Evolutionary conservation across 2,113 vertebrate species (phyloP), one percentile per base, ranked within the genome.

Genomic region (Rhagologus leucostigma): DNA sequence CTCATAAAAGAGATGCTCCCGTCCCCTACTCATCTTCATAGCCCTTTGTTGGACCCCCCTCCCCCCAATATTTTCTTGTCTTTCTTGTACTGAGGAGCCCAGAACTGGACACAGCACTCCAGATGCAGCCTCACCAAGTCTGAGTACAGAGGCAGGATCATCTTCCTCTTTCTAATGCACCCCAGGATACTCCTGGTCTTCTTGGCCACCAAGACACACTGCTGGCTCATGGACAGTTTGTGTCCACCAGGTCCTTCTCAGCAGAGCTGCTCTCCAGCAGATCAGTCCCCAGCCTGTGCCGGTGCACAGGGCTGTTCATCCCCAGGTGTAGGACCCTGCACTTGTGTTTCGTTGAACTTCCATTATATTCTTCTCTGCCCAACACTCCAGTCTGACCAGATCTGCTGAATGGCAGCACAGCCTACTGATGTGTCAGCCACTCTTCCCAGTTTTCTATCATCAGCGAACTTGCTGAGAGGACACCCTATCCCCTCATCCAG

Each of bases 251-350:
- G n/a, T 41, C 35, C 35, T 79, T 55, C 42, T 37, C 7, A 1
- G 21, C 26, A 67, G 64, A 30, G 49, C 23, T 52, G 27, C 37
- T n/a, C 39, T 39, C 29, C 39, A 67, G 37, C 46, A 74, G 23
- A 16, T 24, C 37, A 65, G 33, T 6, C 37, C 22, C 52, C 35
- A 74, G 37, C 23, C 18, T 52, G 12, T 46, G 19, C 52, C 24
- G 4, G 16, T 24, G 33, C 37, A 20, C 1, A 0, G 15, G 11
- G 7, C 1, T 60, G 24, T 6, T n/a, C 19, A 17, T 39, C 13
- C 9, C 16, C 60, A 46, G 20, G 46, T 39, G 24, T 13, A 68
- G 60, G 37, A 46, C 13, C 13, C 26, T 74, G 23, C 19, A 39
- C 39, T 52, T 52, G 37, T 24, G 13, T 19, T 62, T 27, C 35